These are phyloP conservation scores for Helicoverpa armigera DNA, from an alignment of 1,140 invertebrate genomes.

Conservation along the genomic window DNA sequence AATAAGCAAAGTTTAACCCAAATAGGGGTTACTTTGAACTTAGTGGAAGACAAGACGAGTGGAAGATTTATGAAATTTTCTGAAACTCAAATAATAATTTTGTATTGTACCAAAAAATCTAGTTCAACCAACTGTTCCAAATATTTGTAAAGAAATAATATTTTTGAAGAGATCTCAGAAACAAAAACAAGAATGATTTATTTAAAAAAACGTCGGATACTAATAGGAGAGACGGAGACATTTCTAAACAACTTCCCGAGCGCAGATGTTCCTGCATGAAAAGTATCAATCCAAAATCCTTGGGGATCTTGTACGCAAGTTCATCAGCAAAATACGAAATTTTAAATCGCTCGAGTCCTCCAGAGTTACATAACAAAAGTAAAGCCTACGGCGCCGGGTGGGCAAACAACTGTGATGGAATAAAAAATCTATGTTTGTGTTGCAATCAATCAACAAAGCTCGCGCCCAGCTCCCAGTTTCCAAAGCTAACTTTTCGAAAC, in stretches of 20 bases:
- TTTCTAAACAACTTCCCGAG: constrained; percentile 34
- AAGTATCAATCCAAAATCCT: constrained; percentile 36
- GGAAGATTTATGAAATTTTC: background rate
- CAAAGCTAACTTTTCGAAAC: constrained; percentile 76
- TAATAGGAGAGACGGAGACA: background rate
- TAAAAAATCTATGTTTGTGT: constrained; percentile 76
- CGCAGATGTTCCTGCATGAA: constrained; percentile 47
- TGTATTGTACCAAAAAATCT: background rate
- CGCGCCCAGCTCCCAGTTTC: constrained; percentile 59
- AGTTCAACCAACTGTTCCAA: constrained; percentile 14
- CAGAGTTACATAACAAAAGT: constrained; percentile 60
- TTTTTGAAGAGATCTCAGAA: constrained; percentile 5
- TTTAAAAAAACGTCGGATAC: constrained; percentile 14
- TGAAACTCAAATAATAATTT: background rate
- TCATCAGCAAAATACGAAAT: constrained; percentile 49
- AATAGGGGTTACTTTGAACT: background rate
- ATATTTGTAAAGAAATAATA: constrained; percentile 17
- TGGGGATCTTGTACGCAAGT: constrained; percentile 23
- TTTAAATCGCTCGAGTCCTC: constrained; percentile 40
- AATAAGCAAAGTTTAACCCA: background rate
- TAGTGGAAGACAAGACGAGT: background rate
- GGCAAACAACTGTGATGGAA: constrained; percentile 63
- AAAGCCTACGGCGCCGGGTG: constrained; percentile 51
- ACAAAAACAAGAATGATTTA: constrained; percentile 27
- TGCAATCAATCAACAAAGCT: constrained; percentile 81